phyloP scores from a whole-genome alignment of 2,797 vertebrate genomes.

The Dromococcyx pavoninus region DNA sequence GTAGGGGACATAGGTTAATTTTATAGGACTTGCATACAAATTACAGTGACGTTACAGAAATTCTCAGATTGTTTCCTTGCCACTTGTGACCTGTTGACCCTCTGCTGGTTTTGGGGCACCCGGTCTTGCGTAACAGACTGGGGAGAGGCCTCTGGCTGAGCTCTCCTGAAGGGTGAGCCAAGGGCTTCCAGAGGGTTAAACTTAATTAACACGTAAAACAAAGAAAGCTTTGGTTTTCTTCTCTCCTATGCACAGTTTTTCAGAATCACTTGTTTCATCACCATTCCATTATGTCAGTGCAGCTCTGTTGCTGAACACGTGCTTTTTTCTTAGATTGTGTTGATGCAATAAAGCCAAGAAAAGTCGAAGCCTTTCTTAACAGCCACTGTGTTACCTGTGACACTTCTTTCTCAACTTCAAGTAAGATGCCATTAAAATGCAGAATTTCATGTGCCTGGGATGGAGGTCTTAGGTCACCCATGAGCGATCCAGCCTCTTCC shows the following conservation, averaged over 20 bases:
- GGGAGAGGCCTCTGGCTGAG: background rate
- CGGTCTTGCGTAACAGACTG: background rate
- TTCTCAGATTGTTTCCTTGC: background rate
- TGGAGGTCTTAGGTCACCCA: background rate
- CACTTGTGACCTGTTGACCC: background rate
- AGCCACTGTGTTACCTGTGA: background rate
- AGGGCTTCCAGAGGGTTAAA: background rate
- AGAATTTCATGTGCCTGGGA: background rate
- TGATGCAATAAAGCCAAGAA: background rate
- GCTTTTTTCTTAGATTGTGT: background rate
- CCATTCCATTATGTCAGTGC: background rate
- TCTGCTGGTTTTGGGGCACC: background rate
- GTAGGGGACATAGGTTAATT: background rate
- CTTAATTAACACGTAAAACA: background rate
- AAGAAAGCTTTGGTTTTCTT: background rate
- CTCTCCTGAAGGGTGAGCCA: background rate
- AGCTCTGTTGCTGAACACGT: background rate
- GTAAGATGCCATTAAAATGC: background rate
- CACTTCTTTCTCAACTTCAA: background rate
- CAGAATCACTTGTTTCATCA: background rate
- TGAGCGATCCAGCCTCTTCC: background rate
- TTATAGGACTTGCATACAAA: background rate
- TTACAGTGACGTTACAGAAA: fast-evolving
- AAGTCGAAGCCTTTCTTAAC: background rate
- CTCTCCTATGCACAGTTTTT: background rate